Conservation (phyloP, 2,888 invertebrate genomes). For the Eumerus sabulonum region DNA sequence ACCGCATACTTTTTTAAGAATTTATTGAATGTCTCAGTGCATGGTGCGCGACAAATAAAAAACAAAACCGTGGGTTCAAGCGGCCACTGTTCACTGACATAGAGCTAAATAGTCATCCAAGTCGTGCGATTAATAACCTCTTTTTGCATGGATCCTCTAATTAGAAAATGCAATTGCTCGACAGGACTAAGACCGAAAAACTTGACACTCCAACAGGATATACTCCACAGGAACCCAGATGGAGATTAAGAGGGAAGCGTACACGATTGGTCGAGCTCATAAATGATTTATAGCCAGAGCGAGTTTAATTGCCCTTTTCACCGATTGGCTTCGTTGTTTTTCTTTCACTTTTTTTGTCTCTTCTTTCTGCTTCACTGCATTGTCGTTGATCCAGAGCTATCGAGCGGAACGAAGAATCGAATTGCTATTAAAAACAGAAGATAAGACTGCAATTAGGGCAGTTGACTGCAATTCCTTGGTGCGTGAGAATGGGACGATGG, state of each 20-base stretch:
- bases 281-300: constrained; percentile 46
- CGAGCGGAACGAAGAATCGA: constrained; percentile 45
- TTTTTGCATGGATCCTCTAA: constrained; percentile 57
- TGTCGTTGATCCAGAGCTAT: constrained; percentile 26
- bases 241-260: constrained; percentile 24
- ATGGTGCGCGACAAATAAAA: constrained; percentile 12
- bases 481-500: too few relatives aligned
- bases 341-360: not conserved
- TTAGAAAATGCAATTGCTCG: constrained; percentile 66
- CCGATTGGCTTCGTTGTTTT: constrained; percentile 11
- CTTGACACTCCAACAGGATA: constrained; percentile 34
- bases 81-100: constrained; percentile 37
- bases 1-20: constrained; percentile 68
- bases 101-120: constrained; percentile 1
- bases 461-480: constrained; percentile 4
- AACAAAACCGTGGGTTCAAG: too few relatives aligned
- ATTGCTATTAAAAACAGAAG: constrained; percentile 36
- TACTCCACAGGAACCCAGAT: too few relatives aligned
- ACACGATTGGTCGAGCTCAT: constrained; percentile 29
- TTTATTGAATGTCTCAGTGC: constrained; percentile 62
- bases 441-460: constrained; percentile 38
- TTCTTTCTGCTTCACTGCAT: not conserved
- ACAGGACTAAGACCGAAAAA: constrained; percentile 38
- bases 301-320: constrained; percentile 41
- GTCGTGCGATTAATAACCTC: constrained; percentile 61